Conservation (phyloP, 2,797 vertebrate genomes). For the Eleutherodactylus coqui region DNA sequence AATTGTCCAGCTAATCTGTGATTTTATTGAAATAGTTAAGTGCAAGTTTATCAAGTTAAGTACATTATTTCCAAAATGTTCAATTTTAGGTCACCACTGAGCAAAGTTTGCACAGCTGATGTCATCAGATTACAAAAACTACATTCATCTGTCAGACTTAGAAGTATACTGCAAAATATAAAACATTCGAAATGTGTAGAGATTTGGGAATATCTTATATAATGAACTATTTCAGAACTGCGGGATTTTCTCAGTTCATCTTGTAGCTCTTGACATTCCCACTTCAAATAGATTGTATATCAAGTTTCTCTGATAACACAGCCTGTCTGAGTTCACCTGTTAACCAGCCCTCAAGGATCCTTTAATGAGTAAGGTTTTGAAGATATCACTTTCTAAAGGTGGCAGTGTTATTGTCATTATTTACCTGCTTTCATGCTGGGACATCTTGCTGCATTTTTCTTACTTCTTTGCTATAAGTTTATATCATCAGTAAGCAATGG, state of each 20-base stretch:
- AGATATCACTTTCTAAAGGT: slow-evolving; percentile 1
- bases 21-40: background rate
- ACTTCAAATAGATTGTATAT: slow-evolving; percentile 25
- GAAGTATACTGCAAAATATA: background rate
- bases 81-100: background rate
- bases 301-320: slow-evolving; percentile 12
- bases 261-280: slow-evolving; percentile 26
- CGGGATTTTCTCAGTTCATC: slow-evolving; percentile 29
- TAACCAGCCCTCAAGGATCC: slow-evolving; percentile 21
- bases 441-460: background rate
- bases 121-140: slow-evolving; percentile 3
- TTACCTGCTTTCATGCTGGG: slow-evolving; percentile 20
- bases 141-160: background rate
- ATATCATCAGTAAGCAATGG: background rate
- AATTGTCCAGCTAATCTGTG: background rate
- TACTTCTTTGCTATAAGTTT: background rate
- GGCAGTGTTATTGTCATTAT: background rate
- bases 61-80: background rate
- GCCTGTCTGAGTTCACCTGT: background rate
- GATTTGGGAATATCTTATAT: slow-evolving; percentile 27
- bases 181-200: background rate
- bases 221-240: background rate
- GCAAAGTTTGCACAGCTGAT: slow-evolving; percentile 32
- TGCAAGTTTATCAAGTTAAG: background rate
- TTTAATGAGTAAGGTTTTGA: slow-evolving; percentile 2